Evolutionary conservation across 2,113 vertebrate species (phyloP).

Genomic region (Cryptoleucopteryx plumbea): DNA sequence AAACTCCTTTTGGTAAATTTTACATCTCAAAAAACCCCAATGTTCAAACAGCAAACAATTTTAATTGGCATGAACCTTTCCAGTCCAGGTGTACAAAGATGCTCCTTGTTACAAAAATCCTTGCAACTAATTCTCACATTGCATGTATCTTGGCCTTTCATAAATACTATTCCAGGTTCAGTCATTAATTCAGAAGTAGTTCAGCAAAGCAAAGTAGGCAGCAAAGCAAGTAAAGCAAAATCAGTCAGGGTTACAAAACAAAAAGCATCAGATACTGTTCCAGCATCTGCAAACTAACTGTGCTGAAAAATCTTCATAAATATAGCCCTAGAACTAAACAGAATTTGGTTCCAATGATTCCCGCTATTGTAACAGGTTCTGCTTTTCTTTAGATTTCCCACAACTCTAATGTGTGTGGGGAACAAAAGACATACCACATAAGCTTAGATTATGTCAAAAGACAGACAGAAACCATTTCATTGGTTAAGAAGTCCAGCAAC

Average conservation of each 20-base stretch:
- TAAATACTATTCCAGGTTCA: not conserved
- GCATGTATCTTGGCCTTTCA: not conserved
- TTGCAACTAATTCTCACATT: not conserved
- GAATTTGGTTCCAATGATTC: not conserved
- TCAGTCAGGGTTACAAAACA: not conserved
- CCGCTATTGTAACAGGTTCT: not conserved
- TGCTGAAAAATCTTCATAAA: not conserved
- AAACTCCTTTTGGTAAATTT: not conserved
- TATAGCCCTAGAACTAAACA: not conserved
- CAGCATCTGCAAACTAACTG: not conserved
- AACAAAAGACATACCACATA: slow-evolving; percentile 1
- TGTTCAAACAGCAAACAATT: not conserved
- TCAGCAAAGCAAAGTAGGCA: not conserved
- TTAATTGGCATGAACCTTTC: not conserved
- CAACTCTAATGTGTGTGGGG: not conserved
- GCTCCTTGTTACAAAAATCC: not conserved
- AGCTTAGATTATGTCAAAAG: not conserved
- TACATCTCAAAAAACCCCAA: fast-evolving
- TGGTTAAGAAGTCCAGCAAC: not conserved
- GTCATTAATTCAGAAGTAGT: not conserved
- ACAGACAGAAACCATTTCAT: not conserved
- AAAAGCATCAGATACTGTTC: not conserved
- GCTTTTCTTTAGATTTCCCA: slow-evolving; percentile 1
- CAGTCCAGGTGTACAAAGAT: not conserved
- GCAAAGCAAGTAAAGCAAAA: not conserved